Evolutionary conservation across 2,113 vertebrate genomes (phyloP).

Genomic region (Limanda limanda): DNA sequence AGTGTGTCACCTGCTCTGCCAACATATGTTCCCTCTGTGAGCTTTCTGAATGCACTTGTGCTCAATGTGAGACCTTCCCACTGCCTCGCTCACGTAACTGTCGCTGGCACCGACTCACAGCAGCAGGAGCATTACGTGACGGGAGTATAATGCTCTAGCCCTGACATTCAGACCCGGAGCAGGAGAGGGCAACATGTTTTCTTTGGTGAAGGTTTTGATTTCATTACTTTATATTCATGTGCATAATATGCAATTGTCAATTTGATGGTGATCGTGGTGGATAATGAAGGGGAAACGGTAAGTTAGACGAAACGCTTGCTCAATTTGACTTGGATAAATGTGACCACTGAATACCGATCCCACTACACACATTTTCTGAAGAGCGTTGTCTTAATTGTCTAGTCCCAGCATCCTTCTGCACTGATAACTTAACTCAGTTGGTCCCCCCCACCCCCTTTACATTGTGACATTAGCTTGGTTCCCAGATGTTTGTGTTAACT

Average conservation of each 20-base stretch:
- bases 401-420: slow-evolving; percentile 37
- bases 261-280: neutral
- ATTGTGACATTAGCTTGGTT: slow-evolving; percentile 60
- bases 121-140: neutral
- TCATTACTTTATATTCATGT: neutral
- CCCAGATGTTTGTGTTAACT: slow-evolving; percentile 61
- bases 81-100: neutral
- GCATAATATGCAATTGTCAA: neutral
- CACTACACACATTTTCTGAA: neutral
- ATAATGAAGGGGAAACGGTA: no score
- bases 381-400: neutral
- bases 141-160: neutral
- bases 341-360: neutral
- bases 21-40: neutral
- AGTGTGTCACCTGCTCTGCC: no score
- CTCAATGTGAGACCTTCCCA: neutral
- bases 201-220: neutral
- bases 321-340: neutral
- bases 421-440: slow-evolving; percentile 48
- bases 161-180: neutral
- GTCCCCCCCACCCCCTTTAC: slow-evolving; percentile 37
- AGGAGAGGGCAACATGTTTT: neutral
- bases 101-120: neutral
- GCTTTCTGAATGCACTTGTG: neutral
- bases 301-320: no score